phyloP scores from a whole-genome alignment of 2,888 invertebrate genomes.

The Lithophane socia region DNA sequence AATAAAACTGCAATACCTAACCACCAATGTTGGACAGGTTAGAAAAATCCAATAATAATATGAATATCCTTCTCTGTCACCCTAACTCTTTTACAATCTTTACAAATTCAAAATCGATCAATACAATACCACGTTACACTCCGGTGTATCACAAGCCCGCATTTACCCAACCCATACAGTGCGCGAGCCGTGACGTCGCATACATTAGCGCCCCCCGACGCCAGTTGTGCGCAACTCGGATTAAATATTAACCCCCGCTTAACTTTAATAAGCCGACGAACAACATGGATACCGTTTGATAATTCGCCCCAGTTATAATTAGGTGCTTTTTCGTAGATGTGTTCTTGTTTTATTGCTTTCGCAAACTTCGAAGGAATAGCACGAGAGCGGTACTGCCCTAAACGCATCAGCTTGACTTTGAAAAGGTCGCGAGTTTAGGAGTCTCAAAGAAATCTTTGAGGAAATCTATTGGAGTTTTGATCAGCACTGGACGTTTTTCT shows the following conservation, averaged over 20 bases:
- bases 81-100: too few relatives aligned
- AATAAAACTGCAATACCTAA: too few relatives aligned
- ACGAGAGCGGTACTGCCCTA: background rate
- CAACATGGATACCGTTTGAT: slow-evolving; percentile 73
- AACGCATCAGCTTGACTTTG: too few relatives aligned
- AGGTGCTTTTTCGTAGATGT: slow-evolving; percentile 46
- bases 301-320: slow-evolving; percentile 66
- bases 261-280: slow-evolving; percentile 78
- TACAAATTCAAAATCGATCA: background rate
- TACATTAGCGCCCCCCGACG: slow-evolving; percentile 74
- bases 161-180: slow-evolving; percentile 68
- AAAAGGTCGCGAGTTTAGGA: too few relatives aligned
- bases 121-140: slow-evolving; percentile 34
- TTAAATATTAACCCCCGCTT: slow-evolving; percentile 78
- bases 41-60: too few relatives aligned
- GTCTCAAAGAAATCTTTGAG: background rate
- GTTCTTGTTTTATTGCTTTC: slow-evolving; percentile 39
- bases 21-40: too few relatives aligned
- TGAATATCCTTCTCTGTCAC: too few relatives aligned
- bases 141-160: slow-evolving; percentile 58
- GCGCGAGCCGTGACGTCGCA: slow-evolving; percentile 75
- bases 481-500: background rate
- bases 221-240: slow-evolving; percentile 72
- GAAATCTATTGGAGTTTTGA: background rate
- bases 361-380: background rate